Evolutionary conservation across 2,113 vertebrate species (phyloP).

Genomic region (Ailurus styani): DNA sequence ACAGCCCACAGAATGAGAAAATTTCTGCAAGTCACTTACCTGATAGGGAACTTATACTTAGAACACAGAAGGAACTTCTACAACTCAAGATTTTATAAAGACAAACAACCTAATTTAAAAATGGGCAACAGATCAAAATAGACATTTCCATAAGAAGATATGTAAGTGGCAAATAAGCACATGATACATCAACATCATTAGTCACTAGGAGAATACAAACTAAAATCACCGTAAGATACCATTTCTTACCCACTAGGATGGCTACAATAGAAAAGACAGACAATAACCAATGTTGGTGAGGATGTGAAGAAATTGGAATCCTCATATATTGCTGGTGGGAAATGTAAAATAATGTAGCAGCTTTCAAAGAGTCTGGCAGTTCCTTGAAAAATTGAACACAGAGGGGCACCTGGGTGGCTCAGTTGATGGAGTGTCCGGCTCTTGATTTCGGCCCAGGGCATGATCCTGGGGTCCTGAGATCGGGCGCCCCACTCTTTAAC

Average conservation of each 20-base stretch:
- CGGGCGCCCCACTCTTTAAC: no score
- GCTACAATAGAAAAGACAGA: neutral
- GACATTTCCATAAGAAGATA: neutral
- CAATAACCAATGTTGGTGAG: neutral
- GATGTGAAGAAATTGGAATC: neutral
- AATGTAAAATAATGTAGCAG: neutral
- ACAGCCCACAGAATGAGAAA: neutral
- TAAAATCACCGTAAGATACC: conserved; percentile 1
- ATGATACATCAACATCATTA: neutral
- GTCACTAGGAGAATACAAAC: neutral
- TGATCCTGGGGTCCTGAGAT: no score
- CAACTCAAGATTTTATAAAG: conserved; percentile 8
- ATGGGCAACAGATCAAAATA: neutral
- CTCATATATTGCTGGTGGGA: neutral
- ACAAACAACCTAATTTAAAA: conserved; percentile 4
- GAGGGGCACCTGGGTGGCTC: neutral
- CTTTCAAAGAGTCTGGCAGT: neutral
- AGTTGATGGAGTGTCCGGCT: neutral
- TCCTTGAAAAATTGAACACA: neutral
- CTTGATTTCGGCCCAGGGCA: no score
- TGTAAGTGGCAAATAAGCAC: neutral
- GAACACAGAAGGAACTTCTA: conserved; percentile 12
- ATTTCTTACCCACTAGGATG: neutral
- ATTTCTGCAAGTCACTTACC: neutral
- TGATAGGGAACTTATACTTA: neutral